phyloP scores from a whole-genome alignment of 2,113 vertebrate genomes.

The Otolemur garnettii region DNA sequence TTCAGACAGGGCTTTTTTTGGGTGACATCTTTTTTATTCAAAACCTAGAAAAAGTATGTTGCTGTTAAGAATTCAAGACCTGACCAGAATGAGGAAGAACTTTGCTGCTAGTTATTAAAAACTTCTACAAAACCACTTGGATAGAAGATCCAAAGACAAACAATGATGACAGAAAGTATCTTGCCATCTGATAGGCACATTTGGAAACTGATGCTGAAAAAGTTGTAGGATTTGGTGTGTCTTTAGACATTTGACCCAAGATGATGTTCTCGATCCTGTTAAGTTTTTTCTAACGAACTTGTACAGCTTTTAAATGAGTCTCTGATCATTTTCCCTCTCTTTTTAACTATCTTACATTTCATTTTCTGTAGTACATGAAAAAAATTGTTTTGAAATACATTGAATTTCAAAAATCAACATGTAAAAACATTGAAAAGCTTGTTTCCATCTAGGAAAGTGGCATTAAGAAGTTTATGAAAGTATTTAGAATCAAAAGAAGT shows the following conservation, averaged over 20 bases:
- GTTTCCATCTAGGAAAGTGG: not conserved
- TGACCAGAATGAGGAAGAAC: not conserved
- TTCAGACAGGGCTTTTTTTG: not conserved
- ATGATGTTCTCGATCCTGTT: not conserved
- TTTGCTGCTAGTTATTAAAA: not conserved
- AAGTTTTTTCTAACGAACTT: not conserved
- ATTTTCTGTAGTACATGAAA: not conserved
- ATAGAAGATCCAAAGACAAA: not conserved
- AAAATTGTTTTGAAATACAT: not conserved
- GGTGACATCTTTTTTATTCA: not conserved
- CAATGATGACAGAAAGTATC: not conserved
- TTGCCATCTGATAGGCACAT: not conserved
- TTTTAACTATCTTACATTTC: not conserved
- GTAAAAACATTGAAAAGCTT: not conserved
- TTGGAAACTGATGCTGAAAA: conserved; percentile 16
- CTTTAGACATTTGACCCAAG: conserved; percentile 24
- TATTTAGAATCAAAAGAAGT: conserved; percentile 29
- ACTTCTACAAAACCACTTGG: not conserved
- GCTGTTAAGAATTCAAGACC: not conserved
- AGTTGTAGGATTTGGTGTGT: not conserved
- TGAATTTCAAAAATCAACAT: not conserved
- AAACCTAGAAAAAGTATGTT: not conserved
- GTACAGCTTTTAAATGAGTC: not conserved
- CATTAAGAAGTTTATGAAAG: not conserved
- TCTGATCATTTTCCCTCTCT: not conserved